Base-by-base conservation (phyloP, 1,140 invertebrate species). In the Coptotermes formosanus region DNA sequence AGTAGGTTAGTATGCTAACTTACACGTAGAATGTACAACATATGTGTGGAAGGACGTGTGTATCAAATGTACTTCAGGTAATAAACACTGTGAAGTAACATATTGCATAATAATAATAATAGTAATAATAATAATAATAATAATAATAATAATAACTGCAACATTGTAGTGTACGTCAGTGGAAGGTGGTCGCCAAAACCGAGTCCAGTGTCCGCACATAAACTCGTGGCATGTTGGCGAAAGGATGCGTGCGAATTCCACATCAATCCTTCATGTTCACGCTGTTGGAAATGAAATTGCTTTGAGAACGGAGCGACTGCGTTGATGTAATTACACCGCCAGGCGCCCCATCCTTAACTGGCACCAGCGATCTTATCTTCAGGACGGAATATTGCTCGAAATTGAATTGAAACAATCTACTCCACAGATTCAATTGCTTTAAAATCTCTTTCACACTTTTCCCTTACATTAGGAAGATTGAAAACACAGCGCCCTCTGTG, bases 241-340 rank as follows among this genome's bases (percentile, higher is more conserved):
- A 75, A 75, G 25, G 64, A 30, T 75, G 64, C 64, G 64, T 75
- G 64, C n/a, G 64, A 75, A 75, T 75, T 30, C n/a, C 12, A 75
- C 64, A 75, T 75, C 64, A 75, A 75, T 75, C 64, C 64, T 75
- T 75, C n/a, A 14, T 75, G 64, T 30, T 75, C 7, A 30, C 64
- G 64, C 64, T 25, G 64, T 75, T 75, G n/a, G 64, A 30, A 75
- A 75, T 75, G 64, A 75, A 75, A 75, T 75, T 75, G 64, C 64
- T 75, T 75, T 6, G 25, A 55, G 14, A 55, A 55, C 19, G 19
- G 52, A 21, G 2, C 19, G 52, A 19, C 52, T 55, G 14, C 14
- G 52, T 55, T 12, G 25, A 25, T 30, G n/a, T 75, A 75, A 75
- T 75, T 75, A 75, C 64, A 75, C 9, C n/a, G 25, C 64, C 7